Percentiles rank a stretch among this genome's conserved stretches.
Evolutionary conservation across 2,113 vertebrate species (phyloP).

Genomic region (Athene cunicularia): DNA sequence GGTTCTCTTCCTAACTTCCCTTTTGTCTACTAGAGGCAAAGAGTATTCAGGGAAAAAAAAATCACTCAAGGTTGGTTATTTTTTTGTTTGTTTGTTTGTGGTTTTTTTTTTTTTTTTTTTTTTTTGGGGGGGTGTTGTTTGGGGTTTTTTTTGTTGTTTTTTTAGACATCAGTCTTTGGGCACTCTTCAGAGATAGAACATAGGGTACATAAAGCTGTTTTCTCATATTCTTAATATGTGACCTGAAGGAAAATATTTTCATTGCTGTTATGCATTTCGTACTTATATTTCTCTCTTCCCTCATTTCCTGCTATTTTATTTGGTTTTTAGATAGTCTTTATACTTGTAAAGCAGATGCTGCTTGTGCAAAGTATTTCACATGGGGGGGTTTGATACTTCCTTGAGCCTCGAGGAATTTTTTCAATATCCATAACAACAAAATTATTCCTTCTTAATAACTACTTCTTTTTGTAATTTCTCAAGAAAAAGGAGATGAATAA

Average conservation of each 20-base stretch:
- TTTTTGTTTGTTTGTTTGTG: neutral
- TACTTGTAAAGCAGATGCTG: neutral
- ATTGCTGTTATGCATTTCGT: neutral
- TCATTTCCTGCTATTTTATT: neutral
- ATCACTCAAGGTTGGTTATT: too few relatives aligned
- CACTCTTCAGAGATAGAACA: neutral
- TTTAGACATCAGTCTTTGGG: too few relatives aligned
- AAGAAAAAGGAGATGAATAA: neutral
- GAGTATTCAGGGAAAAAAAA: neutral
- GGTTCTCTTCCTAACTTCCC: neutral
- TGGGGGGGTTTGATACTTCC: neutral
- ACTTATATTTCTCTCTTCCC: neutral
- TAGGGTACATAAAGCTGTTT: neutral
- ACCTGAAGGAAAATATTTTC: neutral
- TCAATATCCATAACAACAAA: neutral
- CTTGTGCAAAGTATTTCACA: neutral
- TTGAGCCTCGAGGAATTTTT: neutral
- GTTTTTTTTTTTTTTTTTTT: too few relatives aligned
- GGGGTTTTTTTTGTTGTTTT: neutral
- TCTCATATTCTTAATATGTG: neutral
- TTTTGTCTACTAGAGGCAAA: neutral
- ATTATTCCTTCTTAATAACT: neutral
- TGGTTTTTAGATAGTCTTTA: neutral
- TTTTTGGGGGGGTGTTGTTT: too few relatives aligned
- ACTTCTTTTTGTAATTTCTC: neutral